Evolutionary conservation across 2,888 invertebrate genomes (phyloP).

Genomic region (Drosophila tanythrix): DNA sequence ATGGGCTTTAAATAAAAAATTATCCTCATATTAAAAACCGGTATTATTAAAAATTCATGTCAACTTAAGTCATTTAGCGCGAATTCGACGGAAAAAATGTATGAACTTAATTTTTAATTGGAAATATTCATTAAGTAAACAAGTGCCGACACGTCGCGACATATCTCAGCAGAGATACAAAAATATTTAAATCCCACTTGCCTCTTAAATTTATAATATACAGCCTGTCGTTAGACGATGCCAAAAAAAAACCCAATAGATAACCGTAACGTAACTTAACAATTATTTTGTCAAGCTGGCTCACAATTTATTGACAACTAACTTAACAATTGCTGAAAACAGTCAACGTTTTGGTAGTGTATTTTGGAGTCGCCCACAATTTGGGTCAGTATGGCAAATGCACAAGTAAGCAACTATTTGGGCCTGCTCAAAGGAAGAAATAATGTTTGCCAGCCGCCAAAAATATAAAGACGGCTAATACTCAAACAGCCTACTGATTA

Average conservation of each 20-base stretch:
- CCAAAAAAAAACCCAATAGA: slow-evolving; percentile 30
- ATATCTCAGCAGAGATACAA: background rate
- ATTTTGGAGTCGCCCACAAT: slow-evolving; percentile 9
- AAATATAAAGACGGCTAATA: slow-evolving; percentile 42
- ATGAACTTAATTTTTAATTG: slow-evolving; percentile 17
- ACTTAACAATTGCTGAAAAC: slow-evolving; percentile 5
- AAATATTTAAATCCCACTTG: slow-evolving; percentile 1
- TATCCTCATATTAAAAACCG: slow-evolving; percentile 40
- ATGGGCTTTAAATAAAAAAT: slow-evolving; percentile 10
- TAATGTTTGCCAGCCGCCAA: slow-evolving; percentile 53
- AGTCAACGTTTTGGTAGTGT: slow-evolving; percentile 1
- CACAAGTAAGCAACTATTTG: slow-evolving; percentile 2
- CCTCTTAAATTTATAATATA: slow-evolving; percentile 8
- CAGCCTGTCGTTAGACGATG: slow-evolving; percentile 13
- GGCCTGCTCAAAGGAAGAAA: slow-evolving; percentile 29
- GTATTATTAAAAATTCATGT: slow-evolving; percentile 36
- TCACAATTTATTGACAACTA: slow-evolving; percentile 27
- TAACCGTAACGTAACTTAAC: slow-evolving; percentile 22
- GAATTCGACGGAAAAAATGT: slow-evolving; percentile 23
- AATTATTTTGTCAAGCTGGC: slow-evolving; percentile 25
- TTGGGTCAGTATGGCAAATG: slow-evolving; percentile 21
- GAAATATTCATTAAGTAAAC: slow-evolving; percentile 9
- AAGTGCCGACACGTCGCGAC: background rate
- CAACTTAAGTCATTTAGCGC: slow-evolving; percentile 31
- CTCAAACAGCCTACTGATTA: background rate